Percentiles rank a stretch among this genome's conserved stretches.
phyloP scores from a whole-genome alignment of 2,888 invertebrate species.

The Tiliacea aurago region DNA sequence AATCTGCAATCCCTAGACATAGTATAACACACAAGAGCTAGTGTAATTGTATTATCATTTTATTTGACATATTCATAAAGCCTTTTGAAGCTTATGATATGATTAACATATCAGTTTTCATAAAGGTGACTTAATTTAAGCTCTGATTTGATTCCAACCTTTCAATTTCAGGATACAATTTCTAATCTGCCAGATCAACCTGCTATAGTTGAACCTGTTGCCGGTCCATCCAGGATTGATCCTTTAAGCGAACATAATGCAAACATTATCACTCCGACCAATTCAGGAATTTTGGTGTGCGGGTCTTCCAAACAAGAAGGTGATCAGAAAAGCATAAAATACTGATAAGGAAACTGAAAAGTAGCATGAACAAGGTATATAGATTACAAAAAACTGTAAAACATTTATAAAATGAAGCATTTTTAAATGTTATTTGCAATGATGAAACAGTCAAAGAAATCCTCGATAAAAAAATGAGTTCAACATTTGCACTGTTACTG shows the following conservation, averaged over 20 bases:
- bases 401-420: constrained; percentile 14
- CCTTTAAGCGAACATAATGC: constrained; percentile 7
- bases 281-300: neutral
- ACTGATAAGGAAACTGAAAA: neutral
- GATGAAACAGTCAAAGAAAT: neutral
- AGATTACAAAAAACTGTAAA: constrained; percentile 13
- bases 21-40: too few relatives aligned
- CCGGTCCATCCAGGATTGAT: constrained; percentile 1
- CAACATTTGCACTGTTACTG: constrained; percentile 17
- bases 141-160: neutral
- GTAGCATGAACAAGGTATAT: constrained; percentile 9
- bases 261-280: neutral
- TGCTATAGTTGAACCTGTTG: constrained; percentile 18
- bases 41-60: too few relatives aligned
- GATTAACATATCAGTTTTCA: too few relatives aligned
- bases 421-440: constrained; percentile 5
- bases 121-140: neutral
- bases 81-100: too few relatives aligned
- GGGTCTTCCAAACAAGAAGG: neutral
- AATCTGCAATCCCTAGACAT: neutral
- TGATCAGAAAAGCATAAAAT: constrained; percentile 1
- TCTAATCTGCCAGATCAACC: constrained; percentile 6
- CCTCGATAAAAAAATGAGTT: neutral
- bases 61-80: too few relatives aligned
- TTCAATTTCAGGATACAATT: constrained; percentile 11